Base-by-base conservation (phyloP, 2,888 invertebrate genomes). In the Diabrotica balteata region DNA sequence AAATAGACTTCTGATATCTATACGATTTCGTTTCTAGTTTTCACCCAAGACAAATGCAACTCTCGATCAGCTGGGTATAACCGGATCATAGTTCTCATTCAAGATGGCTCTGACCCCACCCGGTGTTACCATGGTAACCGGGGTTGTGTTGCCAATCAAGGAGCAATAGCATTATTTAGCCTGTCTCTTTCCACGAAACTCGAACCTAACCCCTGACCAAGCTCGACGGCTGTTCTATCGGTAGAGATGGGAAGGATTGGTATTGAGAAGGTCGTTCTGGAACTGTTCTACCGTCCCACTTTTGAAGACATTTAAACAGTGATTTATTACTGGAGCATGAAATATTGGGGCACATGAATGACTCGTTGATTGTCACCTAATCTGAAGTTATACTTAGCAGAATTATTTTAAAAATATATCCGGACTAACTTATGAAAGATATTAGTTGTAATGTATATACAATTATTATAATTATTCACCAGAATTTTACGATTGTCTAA, bases 21-120 rank as follows among this genome's bases (percentile, higher is more conserved):
- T 2, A 32, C 32, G 32, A 32, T 5, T 32, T 32, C 32, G 32
- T 32, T 32, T 32, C 32, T 32, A 32, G 32, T 4, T 32, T 32
- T 32, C 32, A 32, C 32, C 32, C 4, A 32, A 32, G 32, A 32
- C 32, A 32, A 32, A 32, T 32, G 32, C 32, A 32, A 52, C 60
- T 59, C n/a, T 67, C 73, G 73, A 73, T 76, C 76, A 73, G 75
- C 76, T 77, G 73, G 61, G 70, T 70, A 73, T 44, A 61, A 68
- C 71, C 69, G 69, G 68, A 67, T 68, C 71, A 72, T 64, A 72
- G 73, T 71, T 32, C 73, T 67, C 74, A 73, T 79, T 78, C 81
- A 83, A 83, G 80, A 82, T 83, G 83, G 82, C 83, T 80, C 80
- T 80, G 82, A 82, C 82, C 82, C 83, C 82, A 82, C 80, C 81